Evolutionary conservation across 2,888 invertebrate genomes (phyloP).

Genomic region (Argyra leucocephala): DNA sequence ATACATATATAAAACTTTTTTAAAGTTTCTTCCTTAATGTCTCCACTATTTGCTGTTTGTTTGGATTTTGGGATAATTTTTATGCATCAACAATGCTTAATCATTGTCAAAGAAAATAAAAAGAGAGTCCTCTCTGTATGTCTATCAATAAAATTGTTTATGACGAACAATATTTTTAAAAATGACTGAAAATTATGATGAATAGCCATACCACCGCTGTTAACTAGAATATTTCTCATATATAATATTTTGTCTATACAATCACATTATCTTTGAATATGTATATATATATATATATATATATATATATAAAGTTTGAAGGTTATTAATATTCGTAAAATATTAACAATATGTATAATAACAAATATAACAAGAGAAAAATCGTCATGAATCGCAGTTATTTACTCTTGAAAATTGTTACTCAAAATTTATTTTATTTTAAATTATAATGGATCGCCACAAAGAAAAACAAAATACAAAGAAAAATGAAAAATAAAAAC

Average conservation of each 20-base stretch:
- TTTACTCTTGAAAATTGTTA: no score
- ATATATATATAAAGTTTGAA: background rate
- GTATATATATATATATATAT: background rate
- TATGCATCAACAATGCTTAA: background rate
- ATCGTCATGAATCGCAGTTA: background rate
- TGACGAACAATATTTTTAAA: background rate
- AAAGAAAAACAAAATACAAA: background rate
- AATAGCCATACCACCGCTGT: background rate
- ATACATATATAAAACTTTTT: no score
- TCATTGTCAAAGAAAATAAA: no score
- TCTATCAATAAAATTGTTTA: slow-evolving; percentile 3
- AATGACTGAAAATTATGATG: background rate
- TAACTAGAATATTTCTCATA: no score
- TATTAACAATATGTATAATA: background rate
- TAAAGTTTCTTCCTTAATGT: no score
- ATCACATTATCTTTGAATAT: background rate
- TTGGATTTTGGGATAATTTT: no score
- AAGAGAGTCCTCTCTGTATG: no score
- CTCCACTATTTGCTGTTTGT: no score
- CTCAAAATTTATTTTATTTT: no score
- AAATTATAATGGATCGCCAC: background rate
- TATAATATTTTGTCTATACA: no score
- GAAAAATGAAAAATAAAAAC: background rate
- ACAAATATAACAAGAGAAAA: background rate
- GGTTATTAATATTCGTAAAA: slow-evolving; percentile 2